phyloP scores from a whole-genome alignment of 2,888 invertebrate genomes.

The Eurytoma californica region DNA sequence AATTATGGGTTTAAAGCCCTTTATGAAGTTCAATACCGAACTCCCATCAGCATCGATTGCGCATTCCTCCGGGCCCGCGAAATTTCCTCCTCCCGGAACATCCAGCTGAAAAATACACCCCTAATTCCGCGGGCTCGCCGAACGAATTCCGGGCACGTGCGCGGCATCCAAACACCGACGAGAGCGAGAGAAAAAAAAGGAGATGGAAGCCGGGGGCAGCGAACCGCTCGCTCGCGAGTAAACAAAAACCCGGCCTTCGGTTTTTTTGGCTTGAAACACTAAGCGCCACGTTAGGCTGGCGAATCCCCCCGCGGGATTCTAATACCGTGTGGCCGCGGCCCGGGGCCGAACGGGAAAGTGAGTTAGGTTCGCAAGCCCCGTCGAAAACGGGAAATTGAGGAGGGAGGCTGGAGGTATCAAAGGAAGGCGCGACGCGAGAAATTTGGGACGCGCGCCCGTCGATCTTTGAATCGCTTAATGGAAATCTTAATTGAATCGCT shows the following conservation, averaged over 20 bases:
- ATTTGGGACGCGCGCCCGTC: too few relatives aligned
- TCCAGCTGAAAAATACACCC: conserved; percentile 27
- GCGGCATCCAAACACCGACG: conserved; percentile 15
- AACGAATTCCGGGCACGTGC: conserved; percentile 24
- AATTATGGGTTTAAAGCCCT: too few relatives aligned
- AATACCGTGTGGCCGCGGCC: background rate
- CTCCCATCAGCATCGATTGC: background rate
- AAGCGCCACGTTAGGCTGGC: background rate
- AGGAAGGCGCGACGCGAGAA: background rate
- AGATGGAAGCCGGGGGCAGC: background rate
- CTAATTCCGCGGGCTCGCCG: conserved; percentile 13
- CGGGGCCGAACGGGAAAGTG: conserved; percentile 1
- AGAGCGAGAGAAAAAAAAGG: background rate
- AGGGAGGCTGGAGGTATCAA: background rate
- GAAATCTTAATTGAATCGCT: too few relatives aligned
- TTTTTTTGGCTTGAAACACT: background rate
- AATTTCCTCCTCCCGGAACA: conserved; percentile 17
- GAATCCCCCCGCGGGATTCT: background rate
- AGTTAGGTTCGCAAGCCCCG: background rate
- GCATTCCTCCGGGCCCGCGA: background rate
- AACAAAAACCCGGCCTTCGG: conserved; percentile 11
- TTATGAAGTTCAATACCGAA: background rate
- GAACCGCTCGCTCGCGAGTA: background rate
- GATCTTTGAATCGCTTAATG: too few relatives aligned
- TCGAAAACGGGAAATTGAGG: conserved; percentile 24